Evolutionary conservation across 1,140 invertebrate species (phyloP).

Genomic region (Teleogryllus occipitalis): DNA sequence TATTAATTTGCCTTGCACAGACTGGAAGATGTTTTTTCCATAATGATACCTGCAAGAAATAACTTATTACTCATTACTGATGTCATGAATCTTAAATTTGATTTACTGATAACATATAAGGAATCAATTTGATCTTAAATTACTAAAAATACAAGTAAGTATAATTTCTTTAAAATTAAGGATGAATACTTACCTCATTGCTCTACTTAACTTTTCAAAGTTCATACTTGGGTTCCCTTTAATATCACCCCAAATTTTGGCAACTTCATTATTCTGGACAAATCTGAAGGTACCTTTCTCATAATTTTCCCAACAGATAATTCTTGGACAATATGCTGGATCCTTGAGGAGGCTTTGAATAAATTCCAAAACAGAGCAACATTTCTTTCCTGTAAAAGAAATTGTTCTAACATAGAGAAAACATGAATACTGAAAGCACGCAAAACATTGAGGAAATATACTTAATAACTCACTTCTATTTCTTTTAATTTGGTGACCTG

Average conservation of each 20-base stretch:
- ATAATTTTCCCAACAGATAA: slow-evolving; percentile 83
- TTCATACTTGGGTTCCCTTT: slow-evolving; percentile 88
- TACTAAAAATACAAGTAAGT: too few species aligned
- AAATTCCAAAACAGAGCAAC: slow-evolving; percentile 60
- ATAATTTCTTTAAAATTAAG: background rate
- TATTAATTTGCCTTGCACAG: too few species aligned
- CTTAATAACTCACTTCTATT: background rate
- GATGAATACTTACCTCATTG: slow-evolving; percentile 62
- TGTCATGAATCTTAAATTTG: too few species aligned
- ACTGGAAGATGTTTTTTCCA: too few species aligned
- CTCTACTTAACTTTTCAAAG: slow-evolving; percentile 88
- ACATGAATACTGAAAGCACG: background rate
- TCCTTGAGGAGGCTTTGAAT: slow-evolving; percentile 69
- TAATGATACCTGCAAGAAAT: too few species aligned
- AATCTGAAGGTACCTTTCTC: slow-evolving; percentile 80
- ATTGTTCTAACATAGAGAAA: background rate
- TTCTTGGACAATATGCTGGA: slow-evolving; percentile 63
- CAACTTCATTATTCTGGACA: slow-evolving; percentile 81
- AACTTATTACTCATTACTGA: too few species aligned
- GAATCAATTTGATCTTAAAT: too few species aligned
- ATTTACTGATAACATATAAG: too few species aligned
- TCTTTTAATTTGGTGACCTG: background rate
- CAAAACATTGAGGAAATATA: background rate
- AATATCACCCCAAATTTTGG: slow-evolving; percentile 76
- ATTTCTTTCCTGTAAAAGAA: slow-evolving; percentile 13